Evolutionary conservation across 2,797 vertebrate species (phyloP), one percentile per base, ranked within the genome.

Genomic region (Morus bassanus): DNA sequence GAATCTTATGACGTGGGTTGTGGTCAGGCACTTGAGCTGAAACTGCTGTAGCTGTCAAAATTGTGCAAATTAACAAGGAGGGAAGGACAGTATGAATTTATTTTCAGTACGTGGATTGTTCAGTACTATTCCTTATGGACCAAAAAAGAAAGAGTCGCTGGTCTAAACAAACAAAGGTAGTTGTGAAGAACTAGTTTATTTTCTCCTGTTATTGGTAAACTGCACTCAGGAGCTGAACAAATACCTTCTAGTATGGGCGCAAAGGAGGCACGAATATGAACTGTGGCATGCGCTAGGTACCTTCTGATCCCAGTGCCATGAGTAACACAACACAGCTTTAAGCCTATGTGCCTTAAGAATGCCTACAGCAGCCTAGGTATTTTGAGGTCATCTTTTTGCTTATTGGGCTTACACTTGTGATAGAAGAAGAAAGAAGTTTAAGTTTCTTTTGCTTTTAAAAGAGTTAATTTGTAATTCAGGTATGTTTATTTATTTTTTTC

Each of bases 131-230:
- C 31, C 25, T 28, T 57, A 5, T 18, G 5, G 19, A 51, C 18
- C 8, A 48, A 72, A 43, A 53, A 59, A 17, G 46, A 57, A 46
- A 27, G 11, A 61, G 13, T 79, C 0, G 0, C 19, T 11, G 15
- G 15, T 83, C 6, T 83, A 80, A 93, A 64, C 10, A 3, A 78
- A 27, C 27, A 64, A 41, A 53, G 53, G 6, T n/a, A 50, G 25
- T 48, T 0, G 1, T 65, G 53, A 54, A 39, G 39, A 18, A 2
- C 0, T 53, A 31, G 17, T 14, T 50, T 28, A 2, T 68, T 64
- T 73, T 87, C 54, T 83, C 16, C 33, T 87, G 16, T 61, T 72
- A 15, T 21, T 77, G 45, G 6, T 57, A 61, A 69, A 41, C n/a
- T 74, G 22, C 7, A 9, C 21, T 61, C 61, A 51, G 11, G 37